Evolutionary conservation across 2,888 invertebrate species (phyloP).

Genomic region (Frankliniella intonsa): DNA sequence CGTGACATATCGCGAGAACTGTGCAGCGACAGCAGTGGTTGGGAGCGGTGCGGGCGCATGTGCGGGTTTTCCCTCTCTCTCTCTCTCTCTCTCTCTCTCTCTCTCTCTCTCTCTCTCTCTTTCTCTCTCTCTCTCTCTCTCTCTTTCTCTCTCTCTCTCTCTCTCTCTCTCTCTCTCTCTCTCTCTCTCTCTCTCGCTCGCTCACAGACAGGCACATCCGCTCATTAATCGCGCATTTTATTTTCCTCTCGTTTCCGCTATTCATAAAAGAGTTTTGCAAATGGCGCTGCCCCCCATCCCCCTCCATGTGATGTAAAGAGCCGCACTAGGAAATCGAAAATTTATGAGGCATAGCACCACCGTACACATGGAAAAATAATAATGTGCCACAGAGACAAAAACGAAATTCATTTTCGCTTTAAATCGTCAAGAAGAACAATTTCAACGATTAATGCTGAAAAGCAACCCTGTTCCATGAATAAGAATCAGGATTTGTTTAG

Average conservation of each 20-base stretch:
- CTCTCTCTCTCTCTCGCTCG: background rate
- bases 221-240: conserved; percentile 25
- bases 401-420: no score
- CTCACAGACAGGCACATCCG: background rate
- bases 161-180: background rate
- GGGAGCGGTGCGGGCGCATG: no score
- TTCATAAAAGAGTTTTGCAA: conserved; percentile 23
- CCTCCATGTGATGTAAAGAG: background rate
- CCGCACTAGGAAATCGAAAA: no score
- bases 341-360: no score
- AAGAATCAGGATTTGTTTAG: no score
- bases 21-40: background rate
- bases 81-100: background rate
- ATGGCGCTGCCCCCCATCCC: background rate
- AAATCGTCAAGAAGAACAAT: no score
- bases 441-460: no score
- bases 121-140: background rate
- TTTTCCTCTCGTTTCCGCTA: conserved; percentile 20
- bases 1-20: background rate
- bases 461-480: no score
- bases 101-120: background rate
- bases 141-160: background rate
- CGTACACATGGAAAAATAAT: no score
- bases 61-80: background rate
- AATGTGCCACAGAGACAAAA: no score